Percentiles rank a stretch among this genome's conserved stretches.
Conservation (phyloP, 2,888 invertebrate genomes). For the Neuroscelio doddi region DNA sequence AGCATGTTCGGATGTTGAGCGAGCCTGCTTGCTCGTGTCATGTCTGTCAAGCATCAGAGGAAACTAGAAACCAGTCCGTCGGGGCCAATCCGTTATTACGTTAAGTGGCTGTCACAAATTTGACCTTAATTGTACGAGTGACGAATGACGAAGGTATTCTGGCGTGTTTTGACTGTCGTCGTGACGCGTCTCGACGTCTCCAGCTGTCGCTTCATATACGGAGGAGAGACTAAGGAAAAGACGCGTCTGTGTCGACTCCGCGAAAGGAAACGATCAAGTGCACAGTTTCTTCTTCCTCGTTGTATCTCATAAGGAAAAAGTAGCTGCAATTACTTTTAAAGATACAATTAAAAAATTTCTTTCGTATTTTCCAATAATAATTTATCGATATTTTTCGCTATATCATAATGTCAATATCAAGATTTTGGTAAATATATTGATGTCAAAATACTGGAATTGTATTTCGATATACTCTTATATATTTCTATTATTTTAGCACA, state of each 20-base stretch:
- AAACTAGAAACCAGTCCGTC: constrained; percentile 39
- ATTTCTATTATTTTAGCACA: no score
- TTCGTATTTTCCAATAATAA: no score
- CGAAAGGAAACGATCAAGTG: constrained; percentile 2
- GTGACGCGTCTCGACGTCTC: constrained; percentile 15
- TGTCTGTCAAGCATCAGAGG: constrained; percentile 24
- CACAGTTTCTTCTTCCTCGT: background rate
- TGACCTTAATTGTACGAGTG: constrained; percentile 65
- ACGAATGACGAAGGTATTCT: constrained; percentile 56
- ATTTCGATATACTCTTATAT: no score
- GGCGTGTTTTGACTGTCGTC: constrained; percentile 24
- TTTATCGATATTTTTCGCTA: no score
- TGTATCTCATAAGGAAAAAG: no score
- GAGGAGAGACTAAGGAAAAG: background rate
- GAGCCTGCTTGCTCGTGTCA: constrained; percentile 6
- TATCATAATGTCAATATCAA: no score
- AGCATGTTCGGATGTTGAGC: constrained; percentile 9
- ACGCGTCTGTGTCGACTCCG: background rate
- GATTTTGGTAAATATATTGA: no score
- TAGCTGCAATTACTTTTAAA: no score
- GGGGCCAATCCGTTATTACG: constrained; percentile 60
- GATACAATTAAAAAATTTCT: no score
- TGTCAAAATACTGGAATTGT: no score
- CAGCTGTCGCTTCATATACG: constrained; percentile 20
- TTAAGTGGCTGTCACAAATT: constrained; percentile 67